phyloP scores from a whole-genome alignment of 1,140 invertebrate genomes.

The Teleogryllus occipitalis region DNA sequence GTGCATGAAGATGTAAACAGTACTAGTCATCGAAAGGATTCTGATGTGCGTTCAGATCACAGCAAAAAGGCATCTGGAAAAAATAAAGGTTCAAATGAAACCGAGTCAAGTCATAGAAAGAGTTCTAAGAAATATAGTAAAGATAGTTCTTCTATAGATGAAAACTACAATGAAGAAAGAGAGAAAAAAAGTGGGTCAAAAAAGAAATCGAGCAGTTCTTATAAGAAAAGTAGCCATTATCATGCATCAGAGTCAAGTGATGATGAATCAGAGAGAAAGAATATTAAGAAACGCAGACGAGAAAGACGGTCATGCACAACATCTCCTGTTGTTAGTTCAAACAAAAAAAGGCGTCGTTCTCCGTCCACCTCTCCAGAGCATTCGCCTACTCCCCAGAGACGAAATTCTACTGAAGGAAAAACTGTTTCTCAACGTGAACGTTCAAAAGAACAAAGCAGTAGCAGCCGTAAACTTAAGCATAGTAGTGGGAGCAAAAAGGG shows the following conservation, averaged over 20 bases:
- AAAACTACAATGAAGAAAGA: not conserved
- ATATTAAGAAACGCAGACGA: not conserved
- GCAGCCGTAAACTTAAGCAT: constrained; percentile 1
- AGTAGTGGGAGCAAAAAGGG: constrained; percentile 3
- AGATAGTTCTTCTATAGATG: not conserved
- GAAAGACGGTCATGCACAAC: not conserved
- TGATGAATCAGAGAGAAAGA: not conserved
- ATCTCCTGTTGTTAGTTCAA: not conserved
- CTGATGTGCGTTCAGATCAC: not conserved
- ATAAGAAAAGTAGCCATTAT: not conserved
- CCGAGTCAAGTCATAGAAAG: not conserved
- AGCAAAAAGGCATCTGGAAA: not conserved
- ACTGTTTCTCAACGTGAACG: not conserved
- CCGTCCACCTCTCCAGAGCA: constrained; percentile 18
- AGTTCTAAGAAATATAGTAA: not conserved
- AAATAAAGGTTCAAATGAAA: not conserved
- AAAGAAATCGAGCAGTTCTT: not conserved
- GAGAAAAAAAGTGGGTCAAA: not conserved
- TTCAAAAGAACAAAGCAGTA: constrained; percentile 7
- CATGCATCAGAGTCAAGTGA: not conserved
- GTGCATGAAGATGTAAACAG: not conserved
- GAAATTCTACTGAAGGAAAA: constrained; percentile 12
- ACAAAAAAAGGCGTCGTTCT: constrained; percentile 12
- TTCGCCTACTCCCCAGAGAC: constrained; percentile 12
- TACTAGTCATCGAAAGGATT: not conserved